Base-by-base conservation (phyloP, 1,140 invertebrate species). In the Homalodisca vitripennis region DNA sequence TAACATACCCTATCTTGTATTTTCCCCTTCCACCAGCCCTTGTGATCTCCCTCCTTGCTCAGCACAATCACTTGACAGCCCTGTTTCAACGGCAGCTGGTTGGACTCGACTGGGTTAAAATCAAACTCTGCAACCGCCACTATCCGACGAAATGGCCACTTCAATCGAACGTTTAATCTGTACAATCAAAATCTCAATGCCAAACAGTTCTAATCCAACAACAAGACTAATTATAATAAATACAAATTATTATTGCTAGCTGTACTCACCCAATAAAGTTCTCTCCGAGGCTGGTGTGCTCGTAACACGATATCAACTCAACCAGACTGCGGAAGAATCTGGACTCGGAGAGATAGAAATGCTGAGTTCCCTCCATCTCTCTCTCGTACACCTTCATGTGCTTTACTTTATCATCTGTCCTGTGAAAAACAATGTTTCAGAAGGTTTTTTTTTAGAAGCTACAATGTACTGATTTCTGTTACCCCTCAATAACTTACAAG, bases 231-330 rank as follows among this genome's bases (percentile, higher is more conserved):
- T 17, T 41, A 41, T 17, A 41, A 17, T 41, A 41, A 6, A 41
- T 41, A 10, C 17, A 6, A 41, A 41, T 41, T 41, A 10, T 41
- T 17, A 41, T 41, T 41, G 6, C 6, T 10, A 41, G 34, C 6
- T 41, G 34, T 6, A 10, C 34, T 41, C 78, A 89, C 88, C 88
- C 88, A n/a, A 89, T 89, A 81, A 98, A 98, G 80, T 95, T 97
- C 82, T 97, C 94, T 1, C 88, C 86, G 60, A 98, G 82, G 77
- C 92, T 94, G 68, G 89, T 91, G 60, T 90, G 86, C 79, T 97
- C 91, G 79, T 98, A 98, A 81, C 92, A 95, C 48, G 89, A 88
- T 55, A 98, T 88, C 27, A 98, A 83, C 78, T 97, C 94, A 74
- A 93, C 89, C 66, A 95, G 87, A 75, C 89, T 92, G 75, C 91